Percentiles rank a stretch among this genome's conserved stretches.
Evolutionary conservation across 2,888 invertebrate species (phyloP).

Genomic region (Notodonta ziczac): DNA sequence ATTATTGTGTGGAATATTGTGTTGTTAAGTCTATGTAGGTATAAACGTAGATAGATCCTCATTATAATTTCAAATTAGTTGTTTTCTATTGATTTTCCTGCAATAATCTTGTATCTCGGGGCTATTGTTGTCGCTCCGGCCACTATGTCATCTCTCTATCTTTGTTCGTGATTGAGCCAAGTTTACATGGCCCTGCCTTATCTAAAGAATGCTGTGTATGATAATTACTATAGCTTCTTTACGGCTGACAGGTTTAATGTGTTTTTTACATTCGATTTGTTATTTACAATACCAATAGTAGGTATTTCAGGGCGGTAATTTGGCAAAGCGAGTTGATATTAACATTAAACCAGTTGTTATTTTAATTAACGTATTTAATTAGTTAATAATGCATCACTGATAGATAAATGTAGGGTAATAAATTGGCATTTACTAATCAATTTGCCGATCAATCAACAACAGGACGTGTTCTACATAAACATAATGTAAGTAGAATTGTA

Average conservation of each 20-base stretch:
- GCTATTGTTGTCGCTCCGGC: conserved; percentile 35
- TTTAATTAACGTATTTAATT: conserved; percentile 5
- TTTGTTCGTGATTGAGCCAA: conserved; percentile 64
- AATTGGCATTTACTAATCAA: conserved; percentile 1
- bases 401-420: not conserved
- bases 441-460: conserved; percentile 4
- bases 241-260: conserved; percentile 43
- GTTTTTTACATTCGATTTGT: conserved; percentile 36
- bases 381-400: conserved; percentile 5
- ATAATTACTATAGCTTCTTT: conserved; percentile 59
- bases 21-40: conserved; percentile 11
- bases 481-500: not conserved
- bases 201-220: conserved; percentile 69
- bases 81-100: conserved; percentile 50
- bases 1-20: conserved; percentile 22
- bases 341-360: conserved; percentile 2
- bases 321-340: conserved; percentile 5
- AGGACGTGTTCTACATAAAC: conserved; percentile 8
- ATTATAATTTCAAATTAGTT: conserved; percentile 42
- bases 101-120: conserved; percentile 37
- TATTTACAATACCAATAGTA: conserved; percentile 16
- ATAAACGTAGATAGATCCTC: conserved; percentile 17
- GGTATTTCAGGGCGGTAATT: conserved; percentile 1
- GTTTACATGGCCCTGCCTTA: conserved; percentile 60
- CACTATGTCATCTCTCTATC: conserved; percentile 53